phyloP scores from a whole-genome alignment of 2,888 invertebrate species.

The Hoplodrina blanda region DNA sequence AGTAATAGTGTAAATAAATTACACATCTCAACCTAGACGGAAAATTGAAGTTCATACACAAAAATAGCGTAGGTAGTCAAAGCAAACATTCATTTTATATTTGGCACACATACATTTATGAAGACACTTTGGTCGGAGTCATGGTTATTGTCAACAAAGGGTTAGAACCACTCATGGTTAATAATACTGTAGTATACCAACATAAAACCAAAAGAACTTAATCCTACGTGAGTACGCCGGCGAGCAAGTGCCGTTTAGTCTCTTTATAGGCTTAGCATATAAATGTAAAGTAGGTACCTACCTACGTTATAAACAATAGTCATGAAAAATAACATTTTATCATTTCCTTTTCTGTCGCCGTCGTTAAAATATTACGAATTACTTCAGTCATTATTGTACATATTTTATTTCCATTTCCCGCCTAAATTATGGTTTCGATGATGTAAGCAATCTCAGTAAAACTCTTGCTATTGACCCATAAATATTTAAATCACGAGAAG shows the following conservation, averaged over 20 bases:
- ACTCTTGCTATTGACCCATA: conserved; percentile 85
- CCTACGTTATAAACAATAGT: conserved; percentile 40
- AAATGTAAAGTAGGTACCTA: conserved; percentile 31
- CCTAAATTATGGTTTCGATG: conserved; percentile 82
- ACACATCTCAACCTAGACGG: background rate
- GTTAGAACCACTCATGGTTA: conserved; percentile 14
- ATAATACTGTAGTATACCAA: conserved; percentile 18
- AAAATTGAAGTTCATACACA: background rate
- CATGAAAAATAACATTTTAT: conserved; percentile 48
- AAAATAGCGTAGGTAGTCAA: background rate
- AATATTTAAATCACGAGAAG: conserved; percentile 72
- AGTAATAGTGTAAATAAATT: background rate
- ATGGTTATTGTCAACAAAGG: conserved; percentile 49
- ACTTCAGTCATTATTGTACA: conserved; percentile 45
- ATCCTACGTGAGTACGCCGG: background rate
- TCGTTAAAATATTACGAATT: conserved; percentile 46
- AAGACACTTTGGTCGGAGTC: conserved; percentile 18
- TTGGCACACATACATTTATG: conserved; percentile 11
- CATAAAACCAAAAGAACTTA: conserved; percentile 13
- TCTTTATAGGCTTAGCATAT: conserved; percentile 27
- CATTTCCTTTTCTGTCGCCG: conserved; percentile 47
- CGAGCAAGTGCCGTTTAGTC: conserved; percentile 20
- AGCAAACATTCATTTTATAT: conserved; percentile 1
- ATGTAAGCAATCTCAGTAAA: conserved; percentile 84
- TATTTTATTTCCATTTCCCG: conserved; percentile 80